Base-by-base conservation (phyloP, 1,140 invertebrate genomes). In the Pararge aegeria region DNA sequence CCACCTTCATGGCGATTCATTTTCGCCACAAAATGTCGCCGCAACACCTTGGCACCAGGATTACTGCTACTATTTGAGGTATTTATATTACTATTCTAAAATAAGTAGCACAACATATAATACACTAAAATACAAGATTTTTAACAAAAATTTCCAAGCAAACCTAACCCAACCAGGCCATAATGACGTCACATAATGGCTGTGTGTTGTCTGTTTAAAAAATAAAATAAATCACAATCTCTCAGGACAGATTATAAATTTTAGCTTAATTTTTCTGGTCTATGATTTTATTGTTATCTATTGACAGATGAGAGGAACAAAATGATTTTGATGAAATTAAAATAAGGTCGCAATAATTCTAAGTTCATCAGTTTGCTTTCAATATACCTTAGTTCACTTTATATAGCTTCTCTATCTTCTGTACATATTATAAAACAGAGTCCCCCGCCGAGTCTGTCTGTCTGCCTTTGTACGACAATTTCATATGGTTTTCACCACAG, bases 1-100 rank as follows among this genome's bases (percentile, higher is more conserved):
- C 91, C 92, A 95, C 94, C 94, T 93, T 95, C 94, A 94, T 95
- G 94, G 92, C 94, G 93, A 93, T 93, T 95, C 94, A 95, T 95
- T 93, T 93, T 93, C 91, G 91, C 90, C 91, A 87, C 83, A 89
- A 87, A 88, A 87, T 87, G 85, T 88, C 82, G 80, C 83, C 78
- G 88, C 83, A 79, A 76, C 73, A 75, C 76, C 76, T 86, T 81
- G 79, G 83, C 78, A 84, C 80, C 80, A 88, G 78, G 63, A 78
- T 83, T 82, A 77, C 71, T 64, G 74, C 73, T 89, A 84, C 72
- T 86, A 66, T 80, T 76, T 82, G 77, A 80, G 76, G 75, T 86
- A 83, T 82, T 83, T 84, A 81, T 84, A 84, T 80, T 80, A 84
- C 78, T 90, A 87, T 77, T 87, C 83, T 88, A 91, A 88, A 90